Base-by-base conservation (phyloP, 2,888 invertebrate genomes). In the Alloscopus bannaensis region DNA sequence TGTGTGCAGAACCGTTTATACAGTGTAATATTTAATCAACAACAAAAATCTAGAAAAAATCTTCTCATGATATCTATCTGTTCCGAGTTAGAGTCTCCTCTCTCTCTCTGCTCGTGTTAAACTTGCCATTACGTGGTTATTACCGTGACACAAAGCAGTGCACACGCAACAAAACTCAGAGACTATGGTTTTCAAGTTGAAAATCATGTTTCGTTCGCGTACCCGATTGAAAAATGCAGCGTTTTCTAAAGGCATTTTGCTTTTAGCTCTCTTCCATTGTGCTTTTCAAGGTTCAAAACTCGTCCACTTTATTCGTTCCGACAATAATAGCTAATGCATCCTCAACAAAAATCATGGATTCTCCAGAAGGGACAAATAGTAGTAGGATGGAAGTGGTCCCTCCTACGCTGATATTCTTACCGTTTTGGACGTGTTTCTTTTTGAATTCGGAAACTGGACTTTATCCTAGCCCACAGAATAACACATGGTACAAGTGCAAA, bases 361-460 rank as follows among this genome's bases (percentile, higher is more conserved):
- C n/a, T 52, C 52, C 24, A 24, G 52, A 57, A 52, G 52, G 52
- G 24, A 52, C 20, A 22, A 52, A 52, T 22, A 22, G 20, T 3
- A 18, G 22, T 52, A 2, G 16, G 47, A 36, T 36, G 6, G 8
- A 36, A 13, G 47, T 47, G n/a, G n/a, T 11, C 47, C n/a, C n/a
- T 47, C n/a, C n/a, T 47, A 22, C 20, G 11, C 36, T 28, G 8
- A 57, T 6, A 70, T 42, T 20, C 28, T 57, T 79, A 2, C 64
- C 71, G 31, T 79, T 52, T 68, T 79, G 79, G 79, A 79, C 62
- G 28, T 79, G 79, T n/a, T 79, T 79, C 36, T 72, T 79, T 60
- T 22, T 71, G 16, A 72, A 60, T 18, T 42, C 71, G 0, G 13
- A 36, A 36, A 79, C 66, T 40, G 55, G 26, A 28, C 26, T 52